Evolutionary conservation across 1,140 invertebrate species (phyloP), one percentile per base, ranked within the genome.

Genomic region (Hirudo medicinalis): DNA sequence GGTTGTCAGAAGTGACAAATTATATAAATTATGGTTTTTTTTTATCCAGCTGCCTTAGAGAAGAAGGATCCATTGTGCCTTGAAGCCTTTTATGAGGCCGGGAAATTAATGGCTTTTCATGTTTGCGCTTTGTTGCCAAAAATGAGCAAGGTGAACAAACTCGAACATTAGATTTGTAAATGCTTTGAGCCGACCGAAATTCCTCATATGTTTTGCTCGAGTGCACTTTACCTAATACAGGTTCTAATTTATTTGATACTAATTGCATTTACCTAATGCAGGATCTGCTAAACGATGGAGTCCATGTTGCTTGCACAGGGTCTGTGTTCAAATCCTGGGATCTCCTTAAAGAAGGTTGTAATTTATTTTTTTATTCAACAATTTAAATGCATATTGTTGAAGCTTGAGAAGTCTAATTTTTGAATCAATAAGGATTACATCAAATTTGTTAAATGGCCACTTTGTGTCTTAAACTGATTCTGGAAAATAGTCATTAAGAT

Each of bases 261-360:
- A 25, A 11, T 3, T 63, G 8, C 57, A 17, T 22, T 32, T 69
- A 36, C 27, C 36, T 17, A 32, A 13, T 40, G 2, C 43, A 69
- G 67, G 36, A 40, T 69, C 32, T 40, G 15, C 13, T 11, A 67
- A 55, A 79, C 3, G 87, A 86, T 9, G 88, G 91, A 11, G 78
- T 95, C 0, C 88, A 89, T 49, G 85, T 97, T 0, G 87, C 96
- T 0, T 94, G 92, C 79, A 91, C 97, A 0, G 95, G 95, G 0
- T 96, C 93, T 0, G 92, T 98, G 0, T 98, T 92, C 89, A 88
- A 91, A 75, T 95, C 92, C 75, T 98, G 93, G 93, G 78, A 87
- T 2, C 84, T 89, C 1, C 78, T 97, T 68, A 84, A 89, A 78
- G 79, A 86, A 17, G 90, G 90, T 81, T 53, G 32, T 6, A 36